phyloP scores from a whole-genome alignment of 2,113 vertebrate species.

The Lamprologus ornatipinnis region DNA sequence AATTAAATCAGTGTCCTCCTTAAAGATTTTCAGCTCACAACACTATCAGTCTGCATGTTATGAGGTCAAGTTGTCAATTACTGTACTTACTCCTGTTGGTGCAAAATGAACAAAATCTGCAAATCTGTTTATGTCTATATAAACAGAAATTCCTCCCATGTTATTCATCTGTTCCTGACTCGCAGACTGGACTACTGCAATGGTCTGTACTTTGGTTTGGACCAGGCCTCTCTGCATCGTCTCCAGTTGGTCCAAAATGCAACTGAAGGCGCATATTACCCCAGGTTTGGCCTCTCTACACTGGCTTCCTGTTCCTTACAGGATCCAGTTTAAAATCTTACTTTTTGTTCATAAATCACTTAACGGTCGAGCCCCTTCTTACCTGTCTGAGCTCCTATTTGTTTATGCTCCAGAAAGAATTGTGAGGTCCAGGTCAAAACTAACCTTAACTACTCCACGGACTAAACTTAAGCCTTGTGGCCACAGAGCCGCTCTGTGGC shows the following conservation, averaged over 20 bases:
- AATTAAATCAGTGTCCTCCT: too few relatives aligned
- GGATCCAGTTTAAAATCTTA: fast-evolving
- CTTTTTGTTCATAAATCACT: not conserved
- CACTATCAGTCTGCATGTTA: too few relatives aligned
- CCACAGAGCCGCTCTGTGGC: not conserved
- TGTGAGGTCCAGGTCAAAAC: not conserved
- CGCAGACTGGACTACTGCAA: not conserved
- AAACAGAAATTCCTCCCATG: not conserved
- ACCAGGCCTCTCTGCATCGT: not conserved
- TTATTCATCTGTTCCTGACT: not conserved
- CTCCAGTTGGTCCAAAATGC: not conserved
- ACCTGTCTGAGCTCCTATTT: not conserved
- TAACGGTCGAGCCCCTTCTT: not conserved
- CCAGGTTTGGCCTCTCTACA: not conserved
- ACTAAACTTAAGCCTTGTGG: not conserved
- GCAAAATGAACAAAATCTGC: not conserved
- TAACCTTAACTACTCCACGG: not conserved
- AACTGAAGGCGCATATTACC: not conserved
- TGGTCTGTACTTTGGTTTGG: not conserved
- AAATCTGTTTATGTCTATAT: not conserved
- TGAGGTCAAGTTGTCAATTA: too few relatives aligned
- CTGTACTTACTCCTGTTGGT: too few relatives aligned
- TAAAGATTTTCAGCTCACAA: too few relatives aligned
- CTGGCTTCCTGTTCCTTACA: not conserved
- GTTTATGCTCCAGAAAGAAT: not conserved